Evolutionary conservation across 2,797 vertebrate species (phyloP), one percentile per base, ranked within the genome.

Genomic region (Acipenser oxyrinchus): DNA sequence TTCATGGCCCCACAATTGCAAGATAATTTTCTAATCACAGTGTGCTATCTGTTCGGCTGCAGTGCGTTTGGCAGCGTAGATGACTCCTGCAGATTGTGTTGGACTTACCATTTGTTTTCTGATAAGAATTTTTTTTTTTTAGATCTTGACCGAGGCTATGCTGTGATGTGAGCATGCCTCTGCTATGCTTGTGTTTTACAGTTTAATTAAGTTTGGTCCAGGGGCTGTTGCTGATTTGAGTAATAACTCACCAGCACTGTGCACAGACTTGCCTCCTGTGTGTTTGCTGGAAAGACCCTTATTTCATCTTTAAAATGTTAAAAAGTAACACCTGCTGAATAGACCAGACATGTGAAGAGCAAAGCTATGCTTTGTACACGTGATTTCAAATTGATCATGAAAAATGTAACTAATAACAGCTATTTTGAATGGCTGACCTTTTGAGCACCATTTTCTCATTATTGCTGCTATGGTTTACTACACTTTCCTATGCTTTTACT

Each of bases 251-350:
- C 52, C n/a, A 15, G 12, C 64, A 48, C 60, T 62, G 58, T 77
- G 78, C 69, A 74, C 68, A 70, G 74, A 63, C 79, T 76, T 82
- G 82, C 65, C 69, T 70, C 64, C 61, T 53, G 57, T 65, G 49
- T 69, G 52, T 55, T 55, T 55, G 52, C 3, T 55, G 62, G 72
- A 72, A 73, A 71, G 60, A 65, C 63, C 64, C 53, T 68, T 57
- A 4, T 8, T 71, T 77, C 23, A 49, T 68, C 65, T 69, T 68
- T 62, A 67, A 70, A 81, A 66, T 70, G 53, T 13, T 70, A 63
- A 67, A 49, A 59, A 63, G 49, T 68, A 10, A 60, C 11, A 59
- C 49, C 60, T 18, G n/a, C 60, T 64, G 48, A 12, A 63, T 59
- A 59, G 61, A 60, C 48, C 58, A 51, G 49, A 65, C n/a, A 6